These are phyloP conservation scores for Mustelus asterias DNA, from an alignment of 2,113 vertebrate genomes.

Conservation along the genomic window DNA sequence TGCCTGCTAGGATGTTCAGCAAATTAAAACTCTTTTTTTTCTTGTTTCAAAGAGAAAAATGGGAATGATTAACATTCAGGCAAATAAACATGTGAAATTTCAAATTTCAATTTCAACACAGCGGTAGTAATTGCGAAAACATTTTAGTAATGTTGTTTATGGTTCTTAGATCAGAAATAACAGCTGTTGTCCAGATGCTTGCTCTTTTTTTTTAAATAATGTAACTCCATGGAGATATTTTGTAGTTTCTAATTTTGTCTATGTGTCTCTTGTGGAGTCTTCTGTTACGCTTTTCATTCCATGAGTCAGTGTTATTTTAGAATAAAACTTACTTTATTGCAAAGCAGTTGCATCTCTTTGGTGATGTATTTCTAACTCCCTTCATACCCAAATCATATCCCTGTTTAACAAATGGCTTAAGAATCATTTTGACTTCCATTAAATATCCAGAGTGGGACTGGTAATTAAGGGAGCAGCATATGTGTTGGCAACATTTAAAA, in stretches of 20 bases:
- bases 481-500: neutral
- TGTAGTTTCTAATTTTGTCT: neutral
- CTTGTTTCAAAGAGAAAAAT: neutral
- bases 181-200: conserved; percentile 24
- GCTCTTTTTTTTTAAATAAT: neutral
- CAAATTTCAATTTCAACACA: conserved; percentile 15
- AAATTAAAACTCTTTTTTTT: too few relatives aligned
- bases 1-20: neutral
- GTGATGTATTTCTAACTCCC: neutral
- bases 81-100: conserved; percentile 15
- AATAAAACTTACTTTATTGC: neutral
- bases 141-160: conserved; percentile 22
- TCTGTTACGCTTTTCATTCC: neutral
- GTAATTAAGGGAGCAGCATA: neutral
- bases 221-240: neutral
- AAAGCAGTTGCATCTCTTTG: neutral
- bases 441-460: neutral
- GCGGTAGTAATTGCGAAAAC: neutral
- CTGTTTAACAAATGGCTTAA: neutral
- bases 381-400: neutral
- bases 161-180: neutral
- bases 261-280: neutral
- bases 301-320: neutral
- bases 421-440: neutral
- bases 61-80: neutral